Conservation (phyloP, 2,113 vertebrate genomes). For the Syngnathus floridae region DNA sequence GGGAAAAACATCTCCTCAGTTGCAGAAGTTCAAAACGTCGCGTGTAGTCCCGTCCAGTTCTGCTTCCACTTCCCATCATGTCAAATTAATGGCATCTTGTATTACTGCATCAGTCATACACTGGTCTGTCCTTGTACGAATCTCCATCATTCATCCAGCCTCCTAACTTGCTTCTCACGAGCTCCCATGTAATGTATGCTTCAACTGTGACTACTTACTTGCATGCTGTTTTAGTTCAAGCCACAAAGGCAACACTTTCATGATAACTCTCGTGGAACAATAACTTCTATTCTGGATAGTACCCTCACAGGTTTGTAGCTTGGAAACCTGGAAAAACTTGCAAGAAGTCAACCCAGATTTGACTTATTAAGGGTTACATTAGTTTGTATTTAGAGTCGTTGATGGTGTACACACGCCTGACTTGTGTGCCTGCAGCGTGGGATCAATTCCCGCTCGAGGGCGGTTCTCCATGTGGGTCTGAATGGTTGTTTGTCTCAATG, state of each 20-base stretch:
- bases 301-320: background rate
- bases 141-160: slow-evolving; percentile 49
- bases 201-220: background rate
- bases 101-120: slow-evolving; percentile 53
- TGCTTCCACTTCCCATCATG: slow-evolving; percentile 17
- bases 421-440: too few relatives aligned
- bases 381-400: too few relatives aligned
- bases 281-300: too few relatives aligned
- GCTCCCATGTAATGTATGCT: background rate
- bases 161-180: slow-evolving; percentile 23
- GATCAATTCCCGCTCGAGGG: too few relatives aligned
- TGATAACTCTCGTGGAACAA: too few relatives aligned
- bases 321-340: background rate
- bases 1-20: background rate
- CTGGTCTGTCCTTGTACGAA: slow-evolving; percentile 42
- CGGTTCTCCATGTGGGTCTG: too few relatives aligned
- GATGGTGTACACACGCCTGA: too few relatives aligned
- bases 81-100: slow-evolving; percentile 15
- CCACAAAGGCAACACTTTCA: too few relatives aligned
- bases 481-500: too few relatives aligned
- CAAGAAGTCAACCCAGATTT: background rate
- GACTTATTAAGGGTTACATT: background rate
- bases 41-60: slow-evolving; percentile 32
- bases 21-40: slow-evolving; percentile 11
- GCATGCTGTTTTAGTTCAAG: background rate